These are phyloP conservation scores for Heteromyza rotundicornis DNA, from an alignment of 2,888 invertebrate genomes.

Conservation along the genomic window DNA sequence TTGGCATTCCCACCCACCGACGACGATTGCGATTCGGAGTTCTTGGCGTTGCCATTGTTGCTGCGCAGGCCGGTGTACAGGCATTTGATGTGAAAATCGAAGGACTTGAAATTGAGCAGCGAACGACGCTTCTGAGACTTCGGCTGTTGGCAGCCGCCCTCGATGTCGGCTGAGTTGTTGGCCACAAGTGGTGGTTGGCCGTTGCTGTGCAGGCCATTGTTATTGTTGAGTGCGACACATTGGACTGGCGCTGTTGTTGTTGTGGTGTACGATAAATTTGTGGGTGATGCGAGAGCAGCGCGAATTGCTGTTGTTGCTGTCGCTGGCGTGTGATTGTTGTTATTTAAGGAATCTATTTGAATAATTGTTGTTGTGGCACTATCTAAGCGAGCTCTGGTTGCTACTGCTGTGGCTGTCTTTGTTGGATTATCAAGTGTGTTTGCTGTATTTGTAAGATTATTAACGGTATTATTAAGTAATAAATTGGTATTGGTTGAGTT, in stretches of 20 bases:
- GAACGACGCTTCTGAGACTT: constrained; percentile 42
- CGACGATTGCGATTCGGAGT: constrained; percentile 37
- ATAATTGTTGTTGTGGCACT: constrained; percentile 51
- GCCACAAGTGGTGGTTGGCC: neutral
- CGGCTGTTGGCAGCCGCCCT: constrained; percentile 12
- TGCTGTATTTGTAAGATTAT: constrained; percentile 31
- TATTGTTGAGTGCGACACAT: constrained; percentile 19
- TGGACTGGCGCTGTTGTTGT: constrained; percentile 26
- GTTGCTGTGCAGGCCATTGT: constrained; percentile 19
- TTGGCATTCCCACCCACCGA: constrained; percentile 26
- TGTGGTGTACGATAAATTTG: neutral
- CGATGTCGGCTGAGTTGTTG: neutral
- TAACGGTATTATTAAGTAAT: constrained; percentile 31
- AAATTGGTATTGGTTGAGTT: constrained; percentile 33
- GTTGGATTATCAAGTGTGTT: constrained; percentile 16
- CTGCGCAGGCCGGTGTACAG: constrained; percentile 57
- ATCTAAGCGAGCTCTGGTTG: constrained; percentile 46
- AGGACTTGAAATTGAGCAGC: constrained; percentile 60
- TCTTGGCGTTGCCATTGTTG: constrained; percentile 30
- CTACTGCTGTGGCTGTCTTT: constrained; percentile 29
- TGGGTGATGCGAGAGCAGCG: constrained; percentile 12
- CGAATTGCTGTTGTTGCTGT: constrained; percentile 32
- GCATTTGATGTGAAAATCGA: constrained; percentile 61
- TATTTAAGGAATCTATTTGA: constrained; percentile 53
- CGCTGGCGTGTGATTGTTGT: constrained; percentile 42